Conservation (phyloP, 2,113 vertebrate genomes). For the Rattus rattus region DNA sequence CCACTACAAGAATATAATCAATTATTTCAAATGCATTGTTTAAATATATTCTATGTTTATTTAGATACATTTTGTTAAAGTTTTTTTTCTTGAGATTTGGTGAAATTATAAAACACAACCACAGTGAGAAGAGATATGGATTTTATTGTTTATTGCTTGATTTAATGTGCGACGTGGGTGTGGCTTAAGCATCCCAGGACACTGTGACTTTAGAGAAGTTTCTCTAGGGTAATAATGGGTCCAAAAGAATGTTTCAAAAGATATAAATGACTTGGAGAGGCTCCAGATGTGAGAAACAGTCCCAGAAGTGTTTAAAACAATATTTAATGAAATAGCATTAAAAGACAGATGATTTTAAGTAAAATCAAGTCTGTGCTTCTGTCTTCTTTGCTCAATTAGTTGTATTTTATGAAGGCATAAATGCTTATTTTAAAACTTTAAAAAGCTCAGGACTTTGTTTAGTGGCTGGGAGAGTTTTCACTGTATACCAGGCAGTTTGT, state of each 20-base stretch:
- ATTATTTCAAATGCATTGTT: not conserved
- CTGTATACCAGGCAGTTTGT: not conserved
- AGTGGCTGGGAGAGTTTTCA: not conserved
- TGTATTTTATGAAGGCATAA: not conserved
- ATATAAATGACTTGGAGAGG: not conserved
- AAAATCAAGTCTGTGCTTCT: not conserved
- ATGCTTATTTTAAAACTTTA: not conserved
- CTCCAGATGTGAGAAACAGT: not conserved
- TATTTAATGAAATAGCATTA: slow-evolving; percentile 33
- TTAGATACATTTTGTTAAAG: not conserved
- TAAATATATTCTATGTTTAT: not conserved
- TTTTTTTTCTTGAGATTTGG: not conserved
- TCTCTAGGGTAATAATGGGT: not conserved
- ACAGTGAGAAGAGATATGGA: not conserved
- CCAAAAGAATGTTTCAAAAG: not conserved
- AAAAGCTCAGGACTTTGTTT: not conserved
- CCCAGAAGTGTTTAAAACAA: not conserved
- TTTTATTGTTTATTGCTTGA: not conserved
- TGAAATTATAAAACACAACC: slow-evolving; percentile 35
- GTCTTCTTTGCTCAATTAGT: not conserved
- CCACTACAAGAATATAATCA: not conserved
- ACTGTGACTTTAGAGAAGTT: not conserved
- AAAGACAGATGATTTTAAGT: slow-evolving; percentile 29
- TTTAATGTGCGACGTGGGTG: not conserved
- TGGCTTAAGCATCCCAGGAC: not conserved